Evolutionary conservation across 30 jellyfish, hydroid and myxozoan species (phyloP).

Genomic region (Pelagia noctiluca): DNA sequence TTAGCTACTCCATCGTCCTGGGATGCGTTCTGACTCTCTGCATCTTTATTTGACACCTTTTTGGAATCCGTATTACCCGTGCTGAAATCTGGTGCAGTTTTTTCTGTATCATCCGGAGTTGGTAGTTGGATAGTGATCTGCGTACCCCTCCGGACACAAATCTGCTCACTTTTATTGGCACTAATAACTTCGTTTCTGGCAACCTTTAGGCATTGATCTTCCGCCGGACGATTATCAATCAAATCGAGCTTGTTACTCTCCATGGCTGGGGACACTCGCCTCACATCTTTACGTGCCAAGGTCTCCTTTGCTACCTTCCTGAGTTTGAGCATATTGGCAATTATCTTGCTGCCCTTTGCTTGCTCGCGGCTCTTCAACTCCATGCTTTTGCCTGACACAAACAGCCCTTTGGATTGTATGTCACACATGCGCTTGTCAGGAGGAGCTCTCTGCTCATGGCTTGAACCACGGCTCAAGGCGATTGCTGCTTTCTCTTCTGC

Average conservation of each 20-base stretch:
- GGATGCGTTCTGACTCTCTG: too few species aligned
- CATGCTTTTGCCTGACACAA: constrained; percentile 13
- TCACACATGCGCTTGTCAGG: too few species aligned
- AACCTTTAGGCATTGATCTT: neutral
- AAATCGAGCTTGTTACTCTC: neutral
- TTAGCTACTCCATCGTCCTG: too few species aligned
- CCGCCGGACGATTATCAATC: neutral
- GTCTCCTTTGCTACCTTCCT: neutral
- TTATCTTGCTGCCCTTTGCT: neutral
- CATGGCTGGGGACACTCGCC: neutral
- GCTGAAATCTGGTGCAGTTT: neutral
- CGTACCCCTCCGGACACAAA: constrained; percentile 30
- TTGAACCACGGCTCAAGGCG: too few species aligned
- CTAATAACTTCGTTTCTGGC: neutral
- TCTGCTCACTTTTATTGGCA: constrained; percentile 6
- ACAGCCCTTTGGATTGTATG: neutral
- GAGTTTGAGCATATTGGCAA: neutral
- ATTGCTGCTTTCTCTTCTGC: too few species aligned
- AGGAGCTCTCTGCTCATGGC: too few species aligned
- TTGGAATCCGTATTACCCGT: too few species aligned
- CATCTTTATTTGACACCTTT: too few species aligned
- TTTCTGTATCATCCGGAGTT: constrained; percentile 22
- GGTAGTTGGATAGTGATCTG: constrained; percentile 56
- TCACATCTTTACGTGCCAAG: too few species aligned
- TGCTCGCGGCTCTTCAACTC: neutral